Base-by-base conservation (phyloP, 2,113 vertebrate genomes). In the Falco punctatus region DNA sequence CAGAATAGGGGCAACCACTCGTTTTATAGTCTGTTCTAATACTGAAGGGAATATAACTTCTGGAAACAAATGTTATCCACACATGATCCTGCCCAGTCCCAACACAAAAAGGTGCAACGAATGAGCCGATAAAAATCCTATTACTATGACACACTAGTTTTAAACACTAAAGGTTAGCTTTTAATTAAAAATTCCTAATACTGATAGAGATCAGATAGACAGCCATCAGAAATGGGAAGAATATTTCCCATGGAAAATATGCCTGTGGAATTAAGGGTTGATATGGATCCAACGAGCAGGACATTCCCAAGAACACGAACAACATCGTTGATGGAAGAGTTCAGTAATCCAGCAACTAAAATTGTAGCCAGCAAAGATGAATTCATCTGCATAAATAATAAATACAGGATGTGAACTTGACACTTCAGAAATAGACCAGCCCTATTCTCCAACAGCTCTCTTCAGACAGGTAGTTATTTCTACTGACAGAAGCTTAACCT, bases 361-460 rank as follows among this genome's bases (percentile, higher is more conserved):
- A 66, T 3, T 54, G 80, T 19, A 73, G 55, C 61, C 48, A 69
- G 30, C 59, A 79, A 95, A 81, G 72, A 90, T 30, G 5, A 90
- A 92, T 90, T 80, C 3, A 90, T 65, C 62, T 88, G 75, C 86
- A 70, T 92, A 71, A 83, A 44, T 81, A 66, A 91, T 81, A 91
- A 72, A 80, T 52, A n/a, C 32, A 75, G 70, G 69, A 87, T 89
- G 62, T 40, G 61, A 81, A 70, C 23, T 11, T 26, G 51, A 81
- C 65, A 52, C n/a, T 82, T 73, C 81, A 74, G 35, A 88, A 55
- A 58, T 3, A 71, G 42, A 67, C 3, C 59, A 64, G 22, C 38
- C 21, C 30, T 90, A 3, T 33, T 88, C 54, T 94, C 23, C 82
- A 81, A 21, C 27, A 71, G 61, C 44, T 55, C 42, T 77, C 65